Conservation (phyloP, 1,140 invertebrate genomes). For the Sitodiplosis mosellana region DNA sequence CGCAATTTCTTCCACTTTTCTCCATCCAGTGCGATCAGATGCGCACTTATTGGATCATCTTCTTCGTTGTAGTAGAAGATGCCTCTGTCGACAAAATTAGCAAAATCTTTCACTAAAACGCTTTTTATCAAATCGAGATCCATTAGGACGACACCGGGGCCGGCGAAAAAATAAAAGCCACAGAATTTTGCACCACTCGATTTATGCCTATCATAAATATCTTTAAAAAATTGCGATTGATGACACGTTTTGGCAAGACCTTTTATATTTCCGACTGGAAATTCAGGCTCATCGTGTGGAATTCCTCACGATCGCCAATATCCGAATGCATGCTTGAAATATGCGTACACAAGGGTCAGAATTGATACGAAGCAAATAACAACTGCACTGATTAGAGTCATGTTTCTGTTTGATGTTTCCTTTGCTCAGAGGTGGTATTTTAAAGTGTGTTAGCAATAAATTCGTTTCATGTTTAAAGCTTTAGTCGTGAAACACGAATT, state of each 20-base stretch:
- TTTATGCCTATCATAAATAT: not conserved
- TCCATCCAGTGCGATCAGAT: slow-evolving; percentile 9
- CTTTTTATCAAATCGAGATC: slow-evolving; percentile 27
- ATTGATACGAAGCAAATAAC: not conserved
- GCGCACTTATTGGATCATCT: slow-evolving; percentile 5
- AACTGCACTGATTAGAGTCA: no score
- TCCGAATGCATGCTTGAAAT: not conserved
- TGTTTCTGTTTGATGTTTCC: no score
- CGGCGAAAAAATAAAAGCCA: slow-evolving; percentile 17
- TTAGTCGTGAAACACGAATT: no score
- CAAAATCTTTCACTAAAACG: slow-evolving; percentile 13
- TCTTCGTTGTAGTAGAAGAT: slow-evolving; percentile 3
- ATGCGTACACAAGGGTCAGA: not conserved
- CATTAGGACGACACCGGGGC: slow-evolving; percentile 21
- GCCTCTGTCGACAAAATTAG: slow-evolving; percentile 7
- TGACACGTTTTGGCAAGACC: not conserved
- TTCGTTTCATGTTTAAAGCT: no score
- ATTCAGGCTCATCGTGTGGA: slow-evolving; percentile 12
- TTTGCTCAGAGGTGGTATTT: no score
- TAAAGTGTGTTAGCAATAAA: no score
- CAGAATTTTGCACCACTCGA: not conserved
- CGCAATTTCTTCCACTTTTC: slow-evolving; percentile 21
- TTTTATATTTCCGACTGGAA: slow-evolving; percentile 11
- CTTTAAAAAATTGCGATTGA: not conserved
- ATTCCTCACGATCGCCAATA: slow-evolving; percentile 15